These are phyloP conservation scores for Notospermus geniculatus DNA, from an alignment of 1,140 invertebrate species.

Conservation along the genomic window DNA sequence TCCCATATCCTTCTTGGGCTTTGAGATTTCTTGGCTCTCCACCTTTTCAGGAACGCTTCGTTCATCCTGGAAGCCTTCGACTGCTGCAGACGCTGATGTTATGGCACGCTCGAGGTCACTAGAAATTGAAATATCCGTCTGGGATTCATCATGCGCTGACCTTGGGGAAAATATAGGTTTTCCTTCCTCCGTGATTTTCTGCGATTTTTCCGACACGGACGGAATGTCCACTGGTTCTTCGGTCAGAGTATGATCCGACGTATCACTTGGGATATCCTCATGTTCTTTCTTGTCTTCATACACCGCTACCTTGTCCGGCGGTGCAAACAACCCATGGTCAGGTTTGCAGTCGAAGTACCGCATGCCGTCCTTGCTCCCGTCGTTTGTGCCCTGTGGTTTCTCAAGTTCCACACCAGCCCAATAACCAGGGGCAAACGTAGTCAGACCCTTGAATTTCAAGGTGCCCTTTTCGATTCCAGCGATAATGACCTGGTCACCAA, in stretches of 20 bases:
- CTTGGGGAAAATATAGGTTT: not conserved
- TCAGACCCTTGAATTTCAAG: constrained; percentile 78
- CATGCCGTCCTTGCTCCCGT: constrained; percentile 55
- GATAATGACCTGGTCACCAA: constrained; percentile 88
- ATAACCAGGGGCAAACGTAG: constrained; percentile 81
- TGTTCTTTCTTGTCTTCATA: not conserved
- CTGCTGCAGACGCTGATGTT: not conserved
- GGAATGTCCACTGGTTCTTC: not conserved
- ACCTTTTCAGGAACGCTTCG: not conserved
- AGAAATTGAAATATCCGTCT: not conserved
- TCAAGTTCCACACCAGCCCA: constrained; percentile 61
- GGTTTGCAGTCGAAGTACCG: constrained; percentile 53
- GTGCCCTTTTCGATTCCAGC: constrained; percentile 79
- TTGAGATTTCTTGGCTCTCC: too few relatives aligned
- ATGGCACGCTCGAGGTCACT: constrained; percentile 3
- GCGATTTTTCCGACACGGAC: constrained; percentile 1
- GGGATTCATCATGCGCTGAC: not conserved
- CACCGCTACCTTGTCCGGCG: constrained; percentile 40
- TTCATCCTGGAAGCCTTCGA: not conserved
- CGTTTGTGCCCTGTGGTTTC: constrained; percentile 55
- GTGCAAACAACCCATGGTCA: constrained; percentile 55
- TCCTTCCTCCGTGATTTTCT: constrained; percentile 2
- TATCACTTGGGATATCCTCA: constrained; percentile 5
- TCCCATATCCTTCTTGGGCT: too few relatives aligned
- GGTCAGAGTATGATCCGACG: constrained; percentile 4